Evolutionary conservation across 2,797 vertebrate species (phyloP).

Genomic region (Poecilia gillii): DNA sequence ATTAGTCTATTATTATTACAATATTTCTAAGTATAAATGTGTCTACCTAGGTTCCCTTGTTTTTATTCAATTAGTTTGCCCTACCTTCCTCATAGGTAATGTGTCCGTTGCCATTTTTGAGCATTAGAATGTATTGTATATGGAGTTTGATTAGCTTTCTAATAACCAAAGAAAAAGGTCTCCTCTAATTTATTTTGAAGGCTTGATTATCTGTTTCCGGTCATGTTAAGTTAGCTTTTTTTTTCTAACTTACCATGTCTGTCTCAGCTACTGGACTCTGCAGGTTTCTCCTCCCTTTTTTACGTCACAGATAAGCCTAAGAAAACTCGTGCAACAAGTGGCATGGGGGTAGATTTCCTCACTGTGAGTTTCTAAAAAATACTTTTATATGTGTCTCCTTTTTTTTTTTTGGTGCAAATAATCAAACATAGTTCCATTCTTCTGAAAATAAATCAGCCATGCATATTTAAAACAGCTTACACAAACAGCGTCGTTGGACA

Average conservation of each 20-base stretch:
- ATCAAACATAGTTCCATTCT: background rate
- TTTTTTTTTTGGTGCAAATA: background rate
- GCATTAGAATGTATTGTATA: background rate
- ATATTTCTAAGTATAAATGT: background rate
- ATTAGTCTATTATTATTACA: background rate
- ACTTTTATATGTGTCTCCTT: background rate
- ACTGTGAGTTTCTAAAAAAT: background rate
- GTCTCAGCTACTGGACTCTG: conserved; percentile 50
- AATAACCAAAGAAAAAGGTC: background rate
- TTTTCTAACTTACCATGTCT: conserved; percentile 14
- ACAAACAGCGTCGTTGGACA: background rate
- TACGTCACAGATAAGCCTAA: conserved; percentile 75
- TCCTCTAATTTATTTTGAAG: conserved; percentile 45
- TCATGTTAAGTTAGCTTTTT: background rate
- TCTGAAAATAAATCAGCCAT: background rate
- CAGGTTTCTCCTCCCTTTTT: conserved; percentile 55
- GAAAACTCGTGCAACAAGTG: conserved; percentile 68
- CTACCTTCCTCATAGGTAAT: background rate
- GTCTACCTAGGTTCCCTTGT: background rate
- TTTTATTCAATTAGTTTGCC: background rate
- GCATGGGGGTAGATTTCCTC: conserved; percentile 56
- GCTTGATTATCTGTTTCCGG: background rate
- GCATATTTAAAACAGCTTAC: background rate
- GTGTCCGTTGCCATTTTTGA: background rate
- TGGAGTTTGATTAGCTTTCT: background rate